These are phyloP conservation scores for Henricia sp. DNA, from an alignment of 53 echinoderm and acorn worm species.

Conservation along the genomic window DNA sequence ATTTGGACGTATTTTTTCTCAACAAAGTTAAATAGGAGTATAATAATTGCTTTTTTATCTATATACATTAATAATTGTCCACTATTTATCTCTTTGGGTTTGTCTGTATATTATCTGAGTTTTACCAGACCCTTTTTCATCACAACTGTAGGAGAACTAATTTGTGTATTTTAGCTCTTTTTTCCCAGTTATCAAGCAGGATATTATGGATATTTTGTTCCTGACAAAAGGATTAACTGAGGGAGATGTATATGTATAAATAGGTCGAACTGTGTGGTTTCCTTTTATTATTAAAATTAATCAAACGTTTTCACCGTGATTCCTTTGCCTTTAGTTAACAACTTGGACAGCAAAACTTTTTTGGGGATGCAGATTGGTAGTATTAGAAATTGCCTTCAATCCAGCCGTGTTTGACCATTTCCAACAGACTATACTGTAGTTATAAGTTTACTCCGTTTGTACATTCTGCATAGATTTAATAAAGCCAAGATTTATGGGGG, in stretches of 20 bases:
- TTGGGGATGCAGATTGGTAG: too few relatives aligned
- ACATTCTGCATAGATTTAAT: too few relatives aligned
- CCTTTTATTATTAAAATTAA: slow-evolving; percentile 6
- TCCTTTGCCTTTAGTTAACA: not conserved
- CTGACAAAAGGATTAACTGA: not conserved
- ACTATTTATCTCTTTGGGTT: slow-evolving; percentile 51
- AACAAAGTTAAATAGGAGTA: not conserved
- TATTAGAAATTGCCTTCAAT: too few relatives aligned
- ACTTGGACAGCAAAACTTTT: too few relatives aligned
- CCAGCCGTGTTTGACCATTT: too few relatives aligned
- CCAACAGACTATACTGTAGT: too few relatives aligned
- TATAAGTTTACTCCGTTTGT: too few relatives aligned
- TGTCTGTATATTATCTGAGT: slow-evolving; percentile 62
- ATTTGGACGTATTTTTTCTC: not conserved
- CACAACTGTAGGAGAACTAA: slow-evolving; percentile 46
- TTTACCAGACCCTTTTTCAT: not conserved
- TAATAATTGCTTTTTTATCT: slow-evolving; percentile 48
- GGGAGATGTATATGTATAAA: slow-evolving; percentile 40
- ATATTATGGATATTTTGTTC: slow-evolving; percentile 46
- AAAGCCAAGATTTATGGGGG: too few relatives aligned
- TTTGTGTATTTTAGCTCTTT: slow-evolving; percentile 56
- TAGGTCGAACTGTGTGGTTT: slow-evolving; percentile 44
- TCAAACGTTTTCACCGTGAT: slow-evolving; percentile 34
- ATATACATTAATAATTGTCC: slow-evolving; percentile 51
- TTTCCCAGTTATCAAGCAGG: slow-evolving; percentile 10